Evolutionary conservation across 2,113 vertebrate species (phyloP).

Genomic region (Oreochromis aureus): DNA sequence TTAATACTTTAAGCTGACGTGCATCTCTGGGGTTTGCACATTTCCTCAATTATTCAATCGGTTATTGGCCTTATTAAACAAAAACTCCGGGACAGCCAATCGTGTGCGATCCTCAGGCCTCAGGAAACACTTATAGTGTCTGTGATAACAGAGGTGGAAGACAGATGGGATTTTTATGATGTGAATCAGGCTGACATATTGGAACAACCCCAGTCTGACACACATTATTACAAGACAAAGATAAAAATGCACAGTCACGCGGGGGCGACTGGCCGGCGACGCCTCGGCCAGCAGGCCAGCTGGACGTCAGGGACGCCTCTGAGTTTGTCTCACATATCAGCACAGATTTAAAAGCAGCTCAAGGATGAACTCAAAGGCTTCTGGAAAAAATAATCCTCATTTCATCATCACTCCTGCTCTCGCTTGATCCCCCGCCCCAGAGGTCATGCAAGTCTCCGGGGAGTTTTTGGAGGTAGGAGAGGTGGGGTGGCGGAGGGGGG

Average conservation of each 20-base stretch:
- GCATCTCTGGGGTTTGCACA: neutral
- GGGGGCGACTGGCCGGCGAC: neutral
- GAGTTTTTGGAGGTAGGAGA: conserved; percentile 2
- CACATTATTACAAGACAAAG: neutral
- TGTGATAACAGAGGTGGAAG: neutral
- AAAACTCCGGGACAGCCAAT: neutral
- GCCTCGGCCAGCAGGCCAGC: neutral
- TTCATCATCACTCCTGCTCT: conserved; percentile 1
- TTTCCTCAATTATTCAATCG: neutral
- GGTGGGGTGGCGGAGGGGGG: neutral
- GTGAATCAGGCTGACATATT: neutral
- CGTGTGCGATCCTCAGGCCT: neutral
- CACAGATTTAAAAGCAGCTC: neutral
- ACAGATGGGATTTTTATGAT: neutral
- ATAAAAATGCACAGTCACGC: neutral
- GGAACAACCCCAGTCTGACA: neutral
- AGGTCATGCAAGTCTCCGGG: neutral
- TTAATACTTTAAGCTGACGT: neutral
- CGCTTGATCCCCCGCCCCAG: conserved; percentile 1
- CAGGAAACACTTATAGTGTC: neutral
- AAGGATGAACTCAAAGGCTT: neutral
- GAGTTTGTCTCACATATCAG: neutral
- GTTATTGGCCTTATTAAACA: neutral
- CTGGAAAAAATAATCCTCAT: neutral
- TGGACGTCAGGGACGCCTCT: neutral